Percentiles rank a stretch among this genome's conserved stretches.
These are phyloP conservation scores for Pachliopta kotzebuea DNA, from an alignment of 2,888 invertebrate species.

Conservation along the genomic window DNA sequence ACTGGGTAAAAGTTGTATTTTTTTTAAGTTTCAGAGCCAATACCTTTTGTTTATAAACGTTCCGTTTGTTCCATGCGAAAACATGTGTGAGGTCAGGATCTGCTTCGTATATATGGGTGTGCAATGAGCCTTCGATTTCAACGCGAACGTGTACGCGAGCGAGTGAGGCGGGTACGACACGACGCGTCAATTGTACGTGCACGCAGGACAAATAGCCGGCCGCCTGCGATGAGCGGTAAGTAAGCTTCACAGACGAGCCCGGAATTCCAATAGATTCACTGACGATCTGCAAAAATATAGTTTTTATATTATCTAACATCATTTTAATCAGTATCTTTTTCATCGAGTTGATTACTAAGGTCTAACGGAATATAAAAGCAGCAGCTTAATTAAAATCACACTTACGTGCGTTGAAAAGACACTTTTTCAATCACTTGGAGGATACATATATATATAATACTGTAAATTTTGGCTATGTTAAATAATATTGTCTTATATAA, in stretches of 20 bases:
- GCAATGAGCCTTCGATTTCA: slow-evolving; percentile 95
- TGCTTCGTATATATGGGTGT: slow-evolving; percentile 96
- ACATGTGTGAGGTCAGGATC: slow-evolving; percentile 97
- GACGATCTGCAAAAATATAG: slow-evolving; percentile 86
- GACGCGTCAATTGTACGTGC: slow-evolving; percentile 92
- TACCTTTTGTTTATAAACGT: slow-evolving; percentile 97
- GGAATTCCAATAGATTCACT: slow-evolving; percentile 97
- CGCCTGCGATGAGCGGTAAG: slow-evolving; percentile 97
- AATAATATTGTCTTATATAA: too few relatives aligned
- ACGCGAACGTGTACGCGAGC: slow-evolving; percentile 95
- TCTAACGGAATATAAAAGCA: too few relatives aligned
- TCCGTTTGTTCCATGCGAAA: slow-evolving; percentile 98
- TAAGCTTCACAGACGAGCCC: slow-evolving; percentile 94
- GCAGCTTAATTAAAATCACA: too few relatives aligned
- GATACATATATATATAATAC: too few relatives aligned
- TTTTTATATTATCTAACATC: neutral
- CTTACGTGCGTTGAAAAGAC: too few relatives aligned
- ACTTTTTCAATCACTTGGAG: too few relatives aligned
- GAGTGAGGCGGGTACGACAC: slow-evolving; percentile 88
- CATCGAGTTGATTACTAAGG: neutral
- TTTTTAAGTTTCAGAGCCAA: too few relatives aligned
- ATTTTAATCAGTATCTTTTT: neutral
- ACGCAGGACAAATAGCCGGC: slow-evolving; percentile 97
- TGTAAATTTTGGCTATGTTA: too few relatives aligned
- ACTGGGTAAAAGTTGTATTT: too few relatives aligned